Evolutionary conservation across 1,140 invertebrate species (phyloP).

Genomic region (Aethina tumida): DNA sequence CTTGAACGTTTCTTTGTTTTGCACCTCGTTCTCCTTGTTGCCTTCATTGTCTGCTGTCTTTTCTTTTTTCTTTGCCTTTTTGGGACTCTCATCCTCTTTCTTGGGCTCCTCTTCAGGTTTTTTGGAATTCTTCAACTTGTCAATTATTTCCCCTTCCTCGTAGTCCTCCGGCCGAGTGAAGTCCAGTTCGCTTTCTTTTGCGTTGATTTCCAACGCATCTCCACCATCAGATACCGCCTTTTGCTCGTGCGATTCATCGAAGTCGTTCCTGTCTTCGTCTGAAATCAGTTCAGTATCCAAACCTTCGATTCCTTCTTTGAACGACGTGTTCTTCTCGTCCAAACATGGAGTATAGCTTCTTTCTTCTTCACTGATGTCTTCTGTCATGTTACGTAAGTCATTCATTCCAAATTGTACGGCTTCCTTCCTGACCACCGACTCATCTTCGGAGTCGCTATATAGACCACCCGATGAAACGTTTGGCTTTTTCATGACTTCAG

Average conservation of each 20-base stretch:
- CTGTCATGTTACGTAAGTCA: constrained; percentile 42
- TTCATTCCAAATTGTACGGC: constrained; percentile 23
- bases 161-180: constrained; percentile 32
- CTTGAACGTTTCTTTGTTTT: constrained; percentile 54
- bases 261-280: constrained; percentile 49
- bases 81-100: constrained; percentile 38
- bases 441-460: constrained; percentile 34
- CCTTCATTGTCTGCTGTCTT: constrained; percentile 31
- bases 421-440: constrained; percentile 24
- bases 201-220: constrained; percentile 35
- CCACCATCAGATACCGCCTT: constrained; percentile 32
- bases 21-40: constrained; percentile 35
- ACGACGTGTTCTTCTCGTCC: constrained; percentile 38
- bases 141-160: constrained; percentile 46
- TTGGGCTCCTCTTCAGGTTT: constrained; percentile 24
- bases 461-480: constrained; percentile 13
- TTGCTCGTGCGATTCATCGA: constrained; percentile 41
- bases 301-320: constrained; percentile 41
- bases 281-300: constrained; percentile 64
- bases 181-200: constrained; percentile 34
- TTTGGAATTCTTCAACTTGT: constrained; percentile 52
- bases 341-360: constrained; percentile 55
- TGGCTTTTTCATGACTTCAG: not conserved
- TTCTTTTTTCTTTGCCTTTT: constrained; percentile 36
- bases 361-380: constrained; percentile 51